Evolutionary conservation across 2,797 vertebrate species (phyloP).

Genomic region (Anableps anableps): DNA sequence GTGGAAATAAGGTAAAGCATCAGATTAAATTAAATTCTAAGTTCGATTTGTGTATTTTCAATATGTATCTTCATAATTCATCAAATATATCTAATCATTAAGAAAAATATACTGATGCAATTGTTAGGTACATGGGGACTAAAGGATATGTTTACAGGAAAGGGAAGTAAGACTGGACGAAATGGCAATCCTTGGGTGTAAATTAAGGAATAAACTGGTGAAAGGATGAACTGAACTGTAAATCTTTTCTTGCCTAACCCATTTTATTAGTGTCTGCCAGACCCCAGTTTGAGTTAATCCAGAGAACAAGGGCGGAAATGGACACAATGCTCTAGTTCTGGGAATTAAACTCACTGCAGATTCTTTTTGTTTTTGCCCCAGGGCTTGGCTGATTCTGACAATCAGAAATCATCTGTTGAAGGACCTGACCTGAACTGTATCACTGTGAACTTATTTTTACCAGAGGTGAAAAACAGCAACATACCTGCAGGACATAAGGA

Average conservation of each 20-base stretch:
- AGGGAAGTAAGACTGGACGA: background rate
- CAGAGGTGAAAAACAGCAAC: conserved; percentile 31
- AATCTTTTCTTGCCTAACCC: conserved; percentile 52
- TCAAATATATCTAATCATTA: background rate
- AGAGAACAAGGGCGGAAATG: no score
- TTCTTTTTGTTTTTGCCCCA: conserved; percentile 48
- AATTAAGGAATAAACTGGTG: background rate
- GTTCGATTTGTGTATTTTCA: background rate
- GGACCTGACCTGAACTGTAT: conserved; percentile 52
- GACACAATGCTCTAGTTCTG: conserved; percentile 64
- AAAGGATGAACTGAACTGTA: conserved; percentile 24
- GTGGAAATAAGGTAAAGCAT: no score
- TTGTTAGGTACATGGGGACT: background rate
- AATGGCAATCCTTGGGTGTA: background rate
- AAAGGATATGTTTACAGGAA: background rate
- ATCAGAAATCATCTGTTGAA: conserved; percentile 57
- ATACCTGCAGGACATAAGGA: conserved; percentile 54
- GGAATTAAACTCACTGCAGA: conserved; percentile 48
- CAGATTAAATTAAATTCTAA: background rate
- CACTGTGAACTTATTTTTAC: conserved; percentile 57
- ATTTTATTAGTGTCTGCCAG: conserved; percentile 44
- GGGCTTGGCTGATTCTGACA: conserved; percentile 64
- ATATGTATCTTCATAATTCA: background rate
- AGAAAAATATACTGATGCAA: background rate
- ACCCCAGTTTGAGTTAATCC: no score